Conservation (phyloP, 2,113 vertebrate species). For the Galbula dea region DNA sequence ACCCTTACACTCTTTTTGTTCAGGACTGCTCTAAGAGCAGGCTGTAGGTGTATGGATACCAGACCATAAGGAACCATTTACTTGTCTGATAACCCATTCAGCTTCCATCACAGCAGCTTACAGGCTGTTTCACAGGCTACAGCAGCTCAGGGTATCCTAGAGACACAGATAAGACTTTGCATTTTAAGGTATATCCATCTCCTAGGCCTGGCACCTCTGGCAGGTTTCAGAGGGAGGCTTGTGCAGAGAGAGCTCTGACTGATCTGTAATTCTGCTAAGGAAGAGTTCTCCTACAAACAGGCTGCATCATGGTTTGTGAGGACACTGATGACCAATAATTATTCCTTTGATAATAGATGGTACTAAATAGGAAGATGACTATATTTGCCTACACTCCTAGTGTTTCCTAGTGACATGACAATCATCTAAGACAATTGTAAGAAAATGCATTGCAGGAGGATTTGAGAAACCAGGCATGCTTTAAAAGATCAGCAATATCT, state of each 20-base stretch:
- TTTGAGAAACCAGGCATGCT: not conserved
- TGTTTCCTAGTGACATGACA: not conserved
- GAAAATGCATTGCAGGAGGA: not conserved
- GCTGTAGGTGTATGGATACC: not conserved
- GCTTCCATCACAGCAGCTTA: not conserved
- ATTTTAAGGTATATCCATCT: not conserved
- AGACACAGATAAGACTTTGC: too few species aligned
- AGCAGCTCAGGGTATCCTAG: not conserved
- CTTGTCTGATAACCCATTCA: not conserved
- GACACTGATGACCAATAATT: not conserved
- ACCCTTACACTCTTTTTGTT: not conserved
- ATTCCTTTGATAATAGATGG: not conserved
- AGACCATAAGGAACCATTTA: not conserved
- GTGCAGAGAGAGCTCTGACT: not conserved
- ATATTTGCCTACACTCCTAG: not conserved
- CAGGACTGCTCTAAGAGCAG: not conserved
- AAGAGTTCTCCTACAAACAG: not conserved
- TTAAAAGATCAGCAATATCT: not conserved
- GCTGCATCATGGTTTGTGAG: not conserved
- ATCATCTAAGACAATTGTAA: not conserved
- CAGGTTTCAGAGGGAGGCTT: not conserved
- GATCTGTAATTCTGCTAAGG: not conserved
- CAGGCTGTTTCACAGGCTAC: not conserved
- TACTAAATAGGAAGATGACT: not conserved
- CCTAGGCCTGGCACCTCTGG: not conserved